Evolutionary conservation across 2,888 invertebrate species (phyloP).

Genomic region (Fabriciana adippe): DNA sequence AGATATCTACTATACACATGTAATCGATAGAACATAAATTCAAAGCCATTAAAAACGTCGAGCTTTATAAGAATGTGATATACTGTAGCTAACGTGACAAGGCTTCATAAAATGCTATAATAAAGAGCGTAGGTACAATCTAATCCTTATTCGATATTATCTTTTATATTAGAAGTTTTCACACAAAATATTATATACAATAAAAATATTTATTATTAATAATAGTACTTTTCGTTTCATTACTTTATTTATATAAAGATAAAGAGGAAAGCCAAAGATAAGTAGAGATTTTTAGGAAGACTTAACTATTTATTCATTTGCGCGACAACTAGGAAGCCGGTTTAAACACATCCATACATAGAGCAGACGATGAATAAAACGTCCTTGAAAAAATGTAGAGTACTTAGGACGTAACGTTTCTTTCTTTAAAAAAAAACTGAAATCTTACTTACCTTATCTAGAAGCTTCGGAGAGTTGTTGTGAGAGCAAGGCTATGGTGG

Average conservation of each 20-base stretch:
- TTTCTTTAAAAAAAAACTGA: neutral
- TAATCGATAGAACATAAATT: neutral
- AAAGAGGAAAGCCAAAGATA: too few species aligned
- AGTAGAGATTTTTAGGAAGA: too few species aligned
- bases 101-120: constrained; percentile 1
- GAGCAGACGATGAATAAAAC: constrained; percentile 45
- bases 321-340: constrained; percentile 27
- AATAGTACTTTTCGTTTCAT: too few species aligned
- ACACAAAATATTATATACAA: too few species aligned
- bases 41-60: neutral
- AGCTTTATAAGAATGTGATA: neutral
- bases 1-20: too few species aligned
- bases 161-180: too few species aligned
- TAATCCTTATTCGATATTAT: neutral
- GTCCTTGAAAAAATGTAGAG: constrained; percentile 46
- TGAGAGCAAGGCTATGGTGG: constrained; percentile 12
- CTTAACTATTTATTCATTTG: neutral
- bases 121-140: neutral
- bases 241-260: too few species aligned
- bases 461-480: neutral
- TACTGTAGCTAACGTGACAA: neutral
- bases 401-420: neutral
- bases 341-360: constrained; percentile 33
- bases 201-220: too few species aligned
- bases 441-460: constrained; percentile 33